These are phyloP conservation scores for Turritopsis dohrnii DNA, from an alignment of 30 jellyfish, hydroid and myxozoan genomes.

Conservation along the genomic window DNA sequence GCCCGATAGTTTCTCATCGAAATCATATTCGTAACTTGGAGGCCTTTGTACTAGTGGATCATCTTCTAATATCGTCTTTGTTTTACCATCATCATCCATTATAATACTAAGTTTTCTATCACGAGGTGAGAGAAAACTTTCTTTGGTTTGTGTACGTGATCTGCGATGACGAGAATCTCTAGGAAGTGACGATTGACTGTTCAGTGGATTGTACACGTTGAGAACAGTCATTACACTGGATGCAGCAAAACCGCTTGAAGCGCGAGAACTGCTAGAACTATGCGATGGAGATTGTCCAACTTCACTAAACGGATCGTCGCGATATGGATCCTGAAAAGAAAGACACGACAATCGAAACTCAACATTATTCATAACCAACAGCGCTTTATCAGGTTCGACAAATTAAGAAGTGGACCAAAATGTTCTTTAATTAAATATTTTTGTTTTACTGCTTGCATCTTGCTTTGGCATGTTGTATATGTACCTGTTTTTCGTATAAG, in stretches of 20 bases:
- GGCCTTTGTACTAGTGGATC: slow-evolving; percentile 26
- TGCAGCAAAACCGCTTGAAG: slow-evolving; percentile 35
- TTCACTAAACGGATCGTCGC: slow-evolving; percentile 21
- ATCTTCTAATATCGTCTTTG: neutral
- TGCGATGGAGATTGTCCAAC: neutral
- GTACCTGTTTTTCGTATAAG: slow-evolving; percentile 21
- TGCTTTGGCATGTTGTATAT: neutral
- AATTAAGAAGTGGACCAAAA: no score
- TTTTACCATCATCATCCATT: slow-evolving; percentile 17
- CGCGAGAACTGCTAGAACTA: slow-evolving; percentile 21
- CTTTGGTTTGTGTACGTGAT: slow-evolving; percentile 11
- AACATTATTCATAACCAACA: neutral
- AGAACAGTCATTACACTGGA: slow-evolving; percentile 31
- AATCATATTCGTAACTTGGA: slow-evolving; percentile 35
- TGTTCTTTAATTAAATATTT: no score
- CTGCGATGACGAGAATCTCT: neutral
- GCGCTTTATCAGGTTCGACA: neutral
- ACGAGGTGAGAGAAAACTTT: neutral
- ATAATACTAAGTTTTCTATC: slow-evolving; percentile 16
- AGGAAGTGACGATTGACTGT: neutral
- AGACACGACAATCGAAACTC: neutral
- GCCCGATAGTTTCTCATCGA: slow-evolving; percentile 12
- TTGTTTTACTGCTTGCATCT: neutral
- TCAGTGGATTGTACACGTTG: neutral
- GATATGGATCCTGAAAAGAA: neutral